Evolutionary conservation across 2,113 vertebrate genomes (phyloP).

Genomic region (Saiga tatarica): DNA sequence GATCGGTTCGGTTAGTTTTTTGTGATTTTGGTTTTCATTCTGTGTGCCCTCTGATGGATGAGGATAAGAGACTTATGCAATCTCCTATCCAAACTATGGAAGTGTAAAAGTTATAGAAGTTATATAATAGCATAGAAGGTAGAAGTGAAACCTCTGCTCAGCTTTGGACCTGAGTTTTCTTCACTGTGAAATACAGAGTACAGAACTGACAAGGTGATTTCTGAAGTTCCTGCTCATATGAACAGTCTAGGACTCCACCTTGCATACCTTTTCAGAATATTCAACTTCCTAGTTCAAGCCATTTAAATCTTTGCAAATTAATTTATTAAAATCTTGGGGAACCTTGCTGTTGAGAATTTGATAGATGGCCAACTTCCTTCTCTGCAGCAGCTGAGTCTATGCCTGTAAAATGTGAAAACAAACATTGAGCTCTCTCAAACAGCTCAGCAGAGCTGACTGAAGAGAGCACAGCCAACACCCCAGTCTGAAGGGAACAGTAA

Average conservation of each 20-base stretch:
- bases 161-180: not conserved
- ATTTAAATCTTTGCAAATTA: conserved; percentile 39
- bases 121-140: not conserved
- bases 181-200: not conserved
- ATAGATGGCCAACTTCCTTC: not conserved
- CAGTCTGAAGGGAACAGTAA: not conserved
- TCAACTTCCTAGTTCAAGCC: conserved; percentile 12
- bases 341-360: not conserved
- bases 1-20: accelerated
- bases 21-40: not conserved
- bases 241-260: not conserved
- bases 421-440: not conserved
- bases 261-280: not conserved
- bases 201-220: not conserved
- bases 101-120: not conserved
- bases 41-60: not conserved
- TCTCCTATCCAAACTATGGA: not conserved
- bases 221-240: not conserved
- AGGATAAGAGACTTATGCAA: not conserved
- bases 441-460: not conserved
- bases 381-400: not conserved
- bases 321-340: not conserved
- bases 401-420: conserved; percentile 23
- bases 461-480: not conserved
- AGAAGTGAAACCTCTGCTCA: not conserved